A percentile compares a stretch with the other conserved stretches of the same genome.
Evolutionary conservation across 1,140 invertebrate genomes (phyloP).

Genomic region (Procambarus virginalis): DNA sequence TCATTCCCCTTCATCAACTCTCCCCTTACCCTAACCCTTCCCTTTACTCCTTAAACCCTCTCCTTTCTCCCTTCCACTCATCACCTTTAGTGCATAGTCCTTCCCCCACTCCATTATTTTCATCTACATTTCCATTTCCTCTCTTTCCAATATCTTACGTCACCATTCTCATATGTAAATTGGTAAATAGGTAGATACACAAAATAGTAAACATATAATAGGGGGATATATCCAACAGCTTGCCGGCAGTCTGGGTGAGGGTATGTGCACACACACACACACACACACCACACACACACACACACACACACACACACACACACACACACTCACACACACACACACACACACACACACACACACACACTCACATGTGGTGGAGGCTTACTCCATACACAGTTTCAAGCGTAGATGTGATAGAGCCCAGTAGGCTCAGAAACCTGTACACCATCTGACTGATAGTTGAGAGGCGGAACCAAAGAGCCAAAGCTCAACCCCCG

Average conservation of each 20-base stretch:
- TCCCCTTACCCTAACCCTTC: neutral
- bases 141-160: neutral
- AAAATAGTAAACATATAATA: too few relatives aligned
- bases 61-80: neutral
- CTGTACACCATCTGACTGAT: too few relatives aligned
- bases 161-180: neutral
- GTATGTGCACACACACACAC: neutral
- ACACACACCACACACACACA: neutral
- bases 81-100: neutral
- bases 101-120: too few relatives aligned
- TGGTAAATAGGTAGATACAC: too few relatives aligned
- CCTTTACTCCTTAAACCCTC: neutral
- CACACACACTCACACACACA: slow-evolving; percentile 8
- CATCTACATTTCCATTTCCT: neutral
- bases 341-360: slow-evolving; percentile 26
- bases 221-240: too few relatives aligned
- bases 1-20: too few relatives aligned
- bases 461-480: too few relatives aligned
- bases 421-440: too few relatives aligned
- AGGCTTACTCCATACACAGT: too few relatives aligned
- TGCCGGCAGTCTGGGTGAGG: neutral
- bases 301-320: neutral
- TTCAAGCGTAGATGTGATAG: too few relatives aligned
- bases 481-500: too few relatives aligned
- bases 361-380: neutral